These are phyloP conservation scores for Drosophila bocki DNA, from an alignment of 1,140 invertebrate genomes.

Conservation along the genomic window DNA sequence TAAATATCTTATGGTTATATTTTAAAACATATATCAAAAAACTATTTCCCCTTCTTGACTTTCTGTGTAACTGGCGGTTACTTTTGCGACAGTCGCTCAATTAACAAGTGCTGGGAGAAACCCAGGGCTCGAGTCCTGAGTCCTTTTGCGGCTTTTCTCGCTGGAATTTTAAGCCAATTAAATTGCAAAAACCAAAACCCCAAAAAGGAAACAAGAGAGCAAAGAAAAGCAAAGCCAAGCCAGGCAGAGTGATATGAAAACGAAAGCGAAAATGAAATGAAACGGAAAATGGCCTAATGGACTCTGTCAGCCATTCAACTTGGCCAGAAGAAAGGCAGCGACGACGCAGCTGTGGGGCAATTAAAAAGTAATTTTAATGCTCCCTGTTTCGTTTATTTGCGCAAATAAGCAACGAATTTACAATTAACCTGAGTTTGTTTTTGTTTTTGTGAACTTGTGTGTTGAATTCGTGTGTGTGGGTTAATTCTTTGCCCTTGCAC, in stretches of 20 bases:
- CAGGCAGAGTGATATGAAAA: constrained; percentile 30
- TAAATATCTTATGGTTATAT: background rate
- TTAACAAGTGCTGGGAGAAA: constrained; percentile 31
- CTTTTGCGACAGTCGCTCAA: constrained; percentile 31
- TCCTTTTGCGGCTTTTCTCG: constrained; percentile 41
- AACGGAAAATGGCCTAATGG: constrained; percentile 68
- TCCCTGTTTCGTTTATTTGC: constrained; percentile 51
- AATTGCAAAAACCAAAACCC: constrained; percentile 43
- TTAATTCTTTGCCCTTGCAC: constrained; percentile 30
- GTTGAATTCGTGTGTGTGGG: constrained; percentile 14
- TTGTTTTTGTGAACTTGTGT: constrained; percentile 9
- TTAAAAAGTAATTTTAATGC: constrained; percentile 76
- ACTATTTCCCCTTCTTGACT: background rate
- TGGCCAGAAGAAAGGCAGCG: constrained; percentile 11
- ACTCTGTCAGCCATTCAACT: constrained; percentile 50
- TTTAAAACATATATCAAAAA: background rate
- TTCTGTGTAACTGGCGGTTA: constrained; percentile 7
- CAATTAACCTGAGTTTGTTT: constrained; percentile 44
- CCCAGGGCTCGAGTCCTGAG: constrained; percentile 8
- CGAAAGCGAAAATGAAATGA: constrained; percentile 52
- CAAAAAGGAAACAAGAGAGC: constrained; percentile 2
- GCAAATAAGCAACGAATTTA: constrained; percentile 45
- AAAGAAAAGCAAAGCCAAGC: constrained; percentile 3
- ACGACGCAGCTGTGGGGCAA: constrained; percentile 64
- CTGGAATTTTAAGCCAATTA: constrained; percentile 71